phyloP scores from a whole-genome alignment of 2,888 invertebrate genomes.

The Oligia latruncula region DNA sequence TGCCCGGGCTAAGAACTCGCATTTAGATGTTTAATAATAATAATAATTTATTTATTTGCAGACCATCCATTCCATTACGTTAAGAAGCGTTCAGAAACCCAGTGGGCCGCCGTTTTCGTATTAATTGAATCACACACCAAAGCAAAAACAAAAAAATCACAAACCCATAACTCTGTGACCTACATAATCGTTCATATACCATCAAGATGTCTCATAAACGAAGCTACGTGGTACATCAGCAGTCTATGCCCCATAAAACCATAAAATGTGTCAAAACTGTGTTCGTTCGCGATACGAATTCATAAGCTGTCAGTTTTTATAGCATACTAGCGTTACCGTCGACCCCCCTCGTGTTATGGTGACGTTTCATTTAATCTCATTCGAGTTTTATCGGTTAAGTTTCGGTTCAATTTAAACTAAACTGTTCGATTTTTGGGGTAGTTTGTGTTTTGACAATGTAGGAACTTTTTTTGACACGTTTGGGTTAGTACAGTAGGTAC shows the following conservation, averaged over 20 bases:
- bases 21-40: background rate
- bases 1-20: too few relatives aligned
- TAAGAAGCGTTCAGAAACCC: background rate
- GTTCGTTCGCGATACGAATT: conserved; percentile 70
- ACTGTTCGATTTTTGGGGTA: conserved; percentile 32
- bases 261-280: conserved; percentile 75
- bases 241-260: conserved; percentile 71
- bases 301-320: conserved; percentile 71
- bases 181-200: conserved; percentile 33
- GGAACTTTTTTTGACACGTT: background rate
- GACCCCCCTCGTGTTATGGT: conserved; percentile 38
- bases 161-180: conserved; percentile 28
- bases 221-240: conserved; percentile 69
- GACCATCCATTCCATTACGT: too few relatives aligned
- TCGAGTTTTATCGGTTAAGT: conserved; percentile 53
- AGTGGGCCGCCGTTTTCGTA: background rate
- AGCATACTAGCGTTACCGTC: conserved; percentile 43
- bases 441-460: background rate
- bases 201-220: conserved; percentile 59
- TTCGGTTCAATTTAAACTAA: conserved; percentile 33
- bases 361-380: conserved; percentile 55
- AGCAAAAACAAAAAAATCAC: conserved; percentile 33
- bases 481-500: too few relatives aligned
- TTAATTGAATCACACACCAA: background rate
- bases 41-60: too few relatives aligned